phyloP scores from a whole-genome alignment of 2,113 vertebrate species.

The Campylorhamphus procurvoides region DNA sequence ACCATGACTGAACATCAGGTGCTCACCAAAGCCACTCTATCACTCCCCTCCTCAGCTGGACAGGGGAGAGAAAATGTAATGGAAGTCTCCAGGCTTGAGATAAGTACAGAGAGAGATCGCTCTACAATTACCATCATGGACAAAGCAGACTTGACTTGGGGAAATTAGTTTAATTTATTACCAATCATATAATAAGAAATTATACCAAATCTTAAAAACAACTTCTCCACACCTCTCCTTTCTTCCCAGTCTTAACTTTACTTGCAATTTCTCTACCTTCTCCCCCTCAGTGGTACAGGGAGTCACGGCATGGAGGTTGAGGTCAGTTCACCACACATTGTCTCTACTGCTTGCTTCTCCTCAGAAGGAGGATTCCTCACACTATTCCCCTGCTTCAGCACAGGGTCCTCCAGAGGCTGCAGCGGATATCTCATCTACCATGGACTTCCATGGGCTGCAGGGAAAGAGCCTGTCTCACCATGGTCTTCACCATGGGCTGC shows the following conservation, averaged over 20 bases:
- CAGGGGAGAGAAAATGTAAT: background rate
- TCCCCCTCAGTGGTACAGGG: rapidly evolving
- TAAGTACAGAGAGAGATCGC: background rate
- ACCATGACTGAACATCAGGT: background rate
- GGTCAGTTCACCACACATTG: too few species aligned
- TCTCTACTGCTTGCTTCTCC: background rate
- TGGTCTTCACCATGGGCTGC: background rate
- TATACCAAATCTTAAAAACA: background rate
- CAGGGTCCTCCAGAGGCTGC: background rate
- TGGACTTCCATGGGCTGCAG: too few species aligned
- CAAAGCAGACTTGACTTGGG: background rate
- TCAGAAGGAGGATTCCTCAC: background rate
- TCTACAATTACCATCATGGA: too few species aligned
- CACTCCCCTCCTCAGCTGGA: background rate
- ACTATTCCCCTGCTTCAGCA: background rate
- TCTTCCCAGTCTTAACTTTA: background rate
- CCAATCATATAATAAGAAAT: background rate
- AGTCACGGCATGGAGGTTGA: background rate
- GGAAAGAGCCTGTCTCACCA: too few species aligned
- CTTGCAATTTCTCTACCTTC: background rate
- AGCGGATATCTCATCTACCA: background rate
- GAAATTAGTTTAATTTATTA: background rate
- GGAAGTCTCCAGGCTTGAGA: background rate
- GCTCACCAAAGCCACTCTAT: background rate
- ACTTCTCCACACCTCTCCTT: background rate